Percentiles rank a stretch among this genome's conserved stretches.
Evolutionary conservation across 2,797 vertebrate species (phyloP).

Genomic region (Tarsius wallacei): DNA sequence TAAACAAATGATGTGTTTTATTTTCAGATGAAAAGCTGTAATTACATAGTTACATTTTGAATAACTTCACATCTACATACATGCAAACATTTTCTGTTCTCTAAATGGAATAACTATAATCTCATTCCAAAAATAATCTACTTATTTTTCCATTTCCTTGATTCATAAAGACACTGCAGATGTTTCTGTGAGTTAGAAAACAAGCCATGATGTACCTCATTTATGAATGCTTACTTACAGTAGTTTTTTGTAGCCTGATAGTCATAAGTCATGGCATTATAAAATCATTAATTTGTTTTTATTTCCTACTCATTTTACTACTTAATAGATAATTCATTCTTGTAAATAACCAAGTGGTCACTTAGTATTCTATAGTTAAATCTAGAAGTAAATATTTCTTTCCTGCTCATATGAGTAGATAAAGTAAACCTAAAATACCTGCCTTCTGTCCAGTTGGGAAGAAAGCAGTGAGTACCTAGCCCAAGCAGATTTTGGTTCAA

Average conservation of each 20-base stretch:
- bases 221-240: not conserved
- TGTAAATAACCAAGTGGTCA: not conserved
- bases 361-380: not conserved
- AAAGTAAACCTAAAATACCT: not conserved
- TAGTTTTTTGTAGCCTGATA: not conserved
- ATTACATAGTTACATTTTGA: constrained; percentile 1
- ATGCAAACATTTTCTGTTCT: not conserved
- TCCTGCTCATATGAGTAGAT: not conserved
- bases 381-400: not conserved
- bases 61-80: not conserved
- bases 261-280: not conserved
- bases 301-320: not conserved
- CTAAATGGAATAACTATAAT: not conserved
- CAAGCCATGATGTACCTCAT: not conserved
- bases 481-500: not conserved
- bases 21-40: not conserved
- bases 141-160: constrained; percentile 1
- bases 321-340: not conserved
- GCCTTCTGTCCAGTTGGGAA: not conserved
- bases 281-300: not conserved
- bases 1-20: not conserved
- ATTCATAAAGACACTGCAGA: not conserved
- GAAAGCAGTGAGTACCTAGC: no score
- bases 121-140: not conserved
- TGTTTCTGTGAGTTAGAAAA: not conserved